Evolutionary conservation across 2,888 invertebrate species (phyloP).

Genomic region (Drosophila tripunctata): DNA sequence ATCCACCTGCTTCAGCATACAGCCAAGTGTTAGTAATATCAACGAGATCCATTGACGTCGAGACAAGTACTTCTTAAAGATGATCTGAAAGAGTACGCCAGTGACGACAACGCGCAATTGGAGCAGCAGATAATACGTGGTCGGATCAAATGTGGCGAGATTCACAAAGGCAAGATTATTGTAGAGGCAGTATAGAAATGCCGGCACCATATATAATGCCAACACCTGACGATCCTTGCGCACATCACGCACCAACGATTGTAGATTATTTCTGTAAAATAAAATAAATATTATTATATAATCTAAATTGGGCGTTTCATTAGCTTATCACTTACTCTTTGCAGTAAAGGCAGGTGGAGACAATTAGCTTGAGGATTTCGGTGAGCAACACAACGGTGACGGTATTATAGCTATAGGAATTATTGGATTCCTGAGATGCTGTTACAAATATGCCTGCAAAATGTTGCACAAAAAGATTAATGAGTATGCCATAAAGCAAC

Average conservation of each 20-base stretch:
- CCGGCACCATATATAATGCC: slow-evolving; percentile 94
- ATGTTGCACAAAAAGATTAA: neutral
- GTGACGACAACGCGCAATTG: slow-evolving; percentile 97
- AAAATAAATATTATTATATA: too few relatives aligned
- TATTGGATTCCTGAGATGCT: slow-evolving; percentile 92
- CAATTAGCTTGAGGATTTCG: slow-evolving; percentile 92
- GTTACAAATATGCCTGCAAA: slow-evolving; percentile 94
- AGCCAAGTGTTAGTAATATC: slow-evolving; percentile 93
- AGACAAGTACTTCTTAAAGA: slow-evolving; percentile 93
- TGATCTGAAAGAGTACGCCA: slow-evolving; percentile 92
- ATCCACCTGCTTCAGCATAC: slow-evolving; percentile 94
- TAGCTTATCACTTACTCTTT: slow-evolving; percentile 86
- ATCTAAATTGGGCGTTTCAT: neutral
- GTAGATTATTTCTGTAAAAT: slow-evolving; percentile 74
- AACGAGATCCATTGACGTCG: slow-evolving; percentile 95
- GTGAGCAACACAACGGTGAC: slow-evolving; percentile 94
- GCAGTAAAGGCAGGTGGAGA: slow-evolving; percentile 89
- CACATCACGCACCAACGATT: slow-evolving; percentile 81
- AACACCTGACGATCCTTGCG: slow-evolving; percentile 88
- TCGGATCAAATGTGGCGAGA: slow-evolving; percentile 95
- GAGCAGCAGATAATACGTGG: slow-evolving; percentile 95
- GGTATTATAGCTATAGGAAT: slow-evolving; percentile 94
- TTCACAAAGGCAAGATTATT: slow-evolving; percentile 97
- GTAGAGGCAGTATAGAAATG: slow-evolving; percentile 95
- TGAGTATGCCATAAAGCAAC: neutral